phyloP scores from a whole-genome alignment of 2,797 vertebrate genomes.

The Thalassophryne amazonica region DNA sequence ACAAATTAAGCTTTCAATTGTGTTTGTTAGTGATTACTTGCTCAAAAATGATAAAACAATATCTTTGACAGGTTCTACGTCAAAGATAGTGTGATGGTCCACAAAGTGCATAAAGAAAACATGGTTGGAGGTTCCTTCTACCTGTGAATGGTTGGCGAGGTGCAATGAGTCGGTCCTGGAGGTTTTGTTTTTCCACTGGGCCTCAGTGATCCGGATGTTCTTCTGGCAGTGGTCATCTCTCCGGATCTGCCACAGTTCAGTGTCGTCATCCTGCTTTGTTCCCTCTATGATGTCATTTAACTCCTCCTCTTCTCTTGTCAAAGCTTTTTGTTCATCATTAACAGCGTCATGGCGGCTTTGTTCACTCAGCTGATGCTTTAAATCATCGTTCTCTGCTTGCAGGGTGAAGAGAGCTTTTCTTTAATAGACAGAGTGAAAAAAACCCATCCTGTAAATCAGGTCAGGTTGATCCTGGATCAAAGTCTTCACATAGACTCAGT shows the following conservation, averaged over 20 bases:
- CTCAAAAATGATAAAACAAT: no score
- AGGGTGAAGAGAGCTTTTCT: constrained; percentile 87
- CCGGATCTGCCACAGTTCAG: constrained; percentile 45
- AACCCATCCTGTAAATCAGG: no score
- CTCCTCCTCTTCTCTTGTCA: constrained; percentile 39
- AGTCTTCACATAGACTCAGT: no score
- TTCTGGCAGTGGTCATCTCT: constrained; percentile 36
- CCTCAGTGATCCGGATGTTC: constrained; percentile 29
- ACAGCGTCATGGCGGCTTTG: constrained; percentile 49
- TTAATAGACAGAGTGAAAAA: not conserved
- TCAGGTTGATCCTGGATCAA: no score
- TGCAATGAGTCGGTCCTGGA: constrained; percentile 15
- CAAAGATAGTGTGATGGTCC: no score
- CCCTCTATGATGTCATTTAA: constrained; percentile 56
- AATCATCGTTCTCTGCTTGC: constrained; percentile 78
- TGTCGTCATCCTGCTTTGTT: constrained; percentile 28
- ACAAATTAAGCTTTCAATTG: no score
- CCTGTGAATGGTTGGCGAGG: constrained; percentile 40
- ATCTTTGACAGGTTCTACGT: no score
- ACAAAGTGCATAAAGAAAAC: no score
- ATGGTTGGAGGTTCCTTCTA: constrained; percentile 12
- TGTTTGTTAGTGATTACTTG: no score
- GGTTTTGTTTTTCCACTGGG: constrained; percentile 34
- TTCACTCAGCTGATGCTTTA: constrained; percentile 75
- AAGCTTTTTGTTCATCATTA: constrained; percentile 22